Conservation (phyloP, 2,888 invertebrate species). For the Zeuzera pyrina region DNA sequence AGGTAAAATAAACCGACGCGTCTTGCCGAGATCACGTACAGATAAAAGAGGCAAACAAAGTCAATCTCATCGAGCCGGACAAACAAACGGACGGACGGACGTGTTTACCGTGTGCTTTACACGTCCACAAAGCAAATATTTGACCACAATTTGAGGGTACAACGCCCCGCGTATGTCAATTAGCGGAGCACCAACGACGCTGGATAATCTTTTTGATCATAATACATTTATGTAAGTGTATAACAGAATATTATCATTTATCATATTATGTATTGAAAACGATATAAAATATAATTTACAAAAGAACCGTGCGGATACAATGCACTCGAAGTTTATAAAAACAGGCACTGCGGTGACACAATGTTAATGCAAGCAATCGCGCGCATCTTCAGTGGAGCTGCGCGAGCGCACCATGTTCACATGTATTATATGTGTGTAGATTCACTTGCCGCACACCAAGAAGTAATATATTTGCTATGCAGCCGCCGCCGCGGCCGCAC, state of each 20-base stretch:
- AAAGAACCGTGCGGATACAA: constrained; percentile 26
- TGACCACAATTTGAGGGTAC: constrained; percentile 65
- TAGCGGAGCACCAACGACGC: constrained; percentile 22
- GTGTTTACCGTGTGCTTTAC: constrained; percentile 53
- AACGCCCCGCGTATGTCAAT: constrained; percentile 45
- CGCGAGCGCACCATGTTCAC: constrained; percentile 30
- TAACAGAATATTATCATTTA: background rate
- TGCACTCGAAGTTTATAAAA: constrained; percentile 28
- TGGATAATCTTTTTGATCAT: background rate
- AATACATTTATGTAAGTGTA: background rate
- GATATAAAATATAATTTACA: constrained; percentile 31
- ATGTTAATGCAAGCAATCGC: constrained; percentile 45
- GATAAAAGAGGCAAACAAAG: constrained; percentile 28
- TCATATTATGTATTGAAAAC: constrained; percentile 5
- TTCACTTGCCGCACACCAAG: constrained; percentile 30
- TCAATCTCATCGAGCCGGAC: constrained; percentile 45
- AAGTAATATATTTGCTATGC: constrained; percentile 52
- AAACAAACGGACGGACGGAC: constrained; percentile 38
- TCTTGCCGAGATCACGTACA: constrained; percentile 40
- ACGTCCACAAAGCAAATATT: constrained; percentile 50
- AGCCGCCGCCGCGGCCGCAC: constrained; percentile 31
- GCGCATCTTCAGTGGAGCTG: constrained; percentile 32
- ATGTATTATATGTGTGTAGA: no score
- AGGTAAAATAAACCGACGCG: constrained; percentile 26
- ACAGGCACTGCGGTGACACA: constrained; percentile 20